Evolutionary conservation across 2,113 vertebrate species (phyloP).

Genomic region (Tetraodon nigroviridis): DNA sequence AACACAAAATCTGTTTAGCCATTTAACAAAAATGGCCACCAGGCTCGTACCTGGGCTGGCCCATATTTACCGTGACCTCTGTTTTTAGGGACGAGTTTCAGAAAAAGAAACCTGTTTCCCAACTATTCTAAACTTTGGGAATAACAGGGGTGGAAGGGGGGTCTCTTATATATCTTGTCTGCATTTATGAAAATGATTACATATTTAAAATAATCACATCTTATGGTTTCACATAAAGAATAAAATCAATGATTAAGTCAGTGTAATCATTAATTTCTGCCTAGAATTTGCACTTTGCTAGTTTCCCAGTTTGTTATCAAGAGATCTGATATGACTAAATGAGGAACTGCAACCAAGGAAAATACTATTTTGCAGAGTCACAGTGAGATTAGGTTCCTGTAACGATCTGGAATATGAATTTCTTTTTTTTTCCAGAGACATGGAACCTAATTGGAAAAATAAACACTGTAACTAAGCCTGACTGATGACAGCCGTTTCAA

Average conservation of each 20-base stretch:
- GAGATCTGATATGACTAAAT: constrained; percentile 2
- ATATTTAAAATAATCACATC: no score
- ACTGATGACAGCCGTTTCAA: neutral
- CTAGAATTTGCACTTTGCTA: neutral
- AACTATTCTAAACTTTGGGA: no score
- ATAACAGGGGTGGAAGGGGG: no score
- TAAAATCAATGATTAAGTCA: neutral
- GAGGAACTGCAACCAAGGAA: neutral
- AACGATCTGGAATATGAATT: no score
- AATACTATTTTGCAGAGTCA: neutral
- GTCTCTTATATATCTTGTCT: no score
- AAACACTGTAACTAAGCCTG: neutral
- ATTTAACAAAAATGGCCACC: constrained; percentile 35
- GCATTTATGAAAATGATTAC: no score
- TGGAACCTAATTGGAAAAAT: neutral
- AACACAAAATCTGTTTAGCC: constrained; percentile 52
- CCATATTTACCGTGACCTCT: neutral
- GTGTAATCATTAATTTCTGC: constrained; percentile 31
- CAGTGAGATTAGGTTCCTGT: neutral
- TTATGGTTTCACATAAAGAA: constrained; percentile 5
- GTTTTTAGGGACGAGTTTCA: neutral
- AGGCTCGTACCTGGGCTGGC: constrained; percentile 9
- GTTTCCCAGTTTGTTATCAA: constrained; percentile 12
- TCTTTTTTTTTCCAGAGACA: neutral
- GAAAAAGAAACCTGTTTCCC: no score